A percentile compares a stretch with the other conserved stretches of the same genome.
These are phyloP conservation scores for Pheucticus melanocephalus DNA, from an alignment of 2,113 vertebrate genomes.

Conservation along the genomic window DNA sequence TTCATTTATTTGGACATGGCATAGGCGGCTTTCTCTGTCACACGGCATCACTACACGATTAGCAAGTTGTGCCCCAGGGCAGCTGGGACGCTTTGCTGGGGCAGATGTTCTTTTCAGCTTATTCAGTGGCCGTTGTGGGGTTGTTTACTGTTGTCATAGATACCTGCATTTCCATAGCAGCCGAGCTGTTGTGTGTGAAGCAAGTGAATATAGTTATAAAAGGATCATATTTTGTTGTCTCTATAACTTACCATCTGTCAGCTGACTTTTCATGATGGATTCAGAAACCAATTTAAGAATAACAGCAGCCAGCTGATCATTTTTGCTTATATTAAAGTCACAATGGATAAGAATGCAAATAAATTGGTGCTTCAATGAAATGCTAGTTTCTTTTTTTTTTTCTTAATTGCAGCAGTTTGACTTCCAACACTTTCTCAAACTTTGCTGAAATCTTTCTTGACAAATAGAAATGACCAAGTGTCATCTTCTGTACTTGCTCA, in stretches of 20 bases:
- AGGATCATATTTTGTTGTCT: slow-evolving; percentile 80
- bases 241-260: slow-evolving; percentile 82
- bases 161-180: slow-evolving; percentile 82
- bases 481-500: background rate
- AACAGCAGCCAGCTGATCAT: slow-evolving; percentile 49
- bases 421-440: background rate
- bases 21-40: slow-evolving; percentile 72
- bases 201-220: slow-evolving; percentile 81
- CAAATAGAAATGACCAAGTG: background rate
- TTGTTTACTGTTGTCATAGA: slow-evolving; percentile 84
- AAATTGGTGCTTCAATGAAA: background rate
- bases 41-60: slow-evolving; percentile 54
- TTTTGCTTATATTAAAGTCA: slow-evolving; percentile 42
- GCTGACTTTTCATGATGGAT: slow-evolving; percentile 63
- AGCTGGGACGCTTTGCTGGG: slow-evolving; percentile 74
- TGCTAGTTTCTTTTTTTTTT: background rate
- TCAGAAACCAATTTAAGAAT: slow-evolving; percentile 68
- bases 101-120: slow-evolving; percentile 85
- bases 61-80: slow-evolving; percentile 73
- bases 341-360: background rate
- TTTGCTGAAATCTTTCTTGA: background rate
- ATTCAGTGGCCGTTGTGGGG: slow-evolving; percentile 74
- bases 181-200: slow-evolving; percentile 72
- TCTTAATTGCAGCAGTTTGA: background rate
- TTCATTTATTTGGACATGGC: slow-evolving; percentile 74